Percentiles rank a stretch among this genome's conserved stretches.
phyloP scores from a whole-genome alignment of 1,140 invertebrate genomes.

The honey bee (Apis mellifera) region DNA sequence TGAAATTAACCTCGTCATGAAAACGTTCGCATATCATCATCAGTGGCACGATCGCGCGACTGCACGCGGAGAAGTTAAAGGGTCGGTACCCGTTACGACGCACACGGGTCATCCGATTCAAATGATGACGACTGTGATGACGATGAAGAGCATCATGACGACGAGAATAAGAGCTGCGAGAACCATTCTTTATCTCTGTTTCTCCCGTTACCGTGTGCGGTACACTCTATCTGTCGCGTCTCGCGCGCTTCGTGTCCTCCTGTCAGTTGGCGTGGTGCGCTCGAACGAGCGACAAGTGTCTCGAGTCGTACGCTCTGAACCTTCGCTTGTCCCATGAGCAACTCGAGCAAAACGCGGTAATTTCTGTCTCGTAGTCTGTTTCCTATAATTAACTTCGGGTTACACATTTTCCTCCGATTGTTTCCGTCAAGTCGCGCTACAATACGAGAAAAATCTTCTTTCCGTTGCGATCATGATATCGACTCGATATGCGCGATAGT shows the following conservation, averaged over 20 bases:
- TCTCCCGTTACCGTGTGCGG: slow-evolving; percentile 17
- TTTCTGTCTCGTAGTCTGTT: not conserved
- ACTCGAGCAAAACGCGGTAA: not conserved
- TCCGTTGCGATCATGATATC: not conserved
- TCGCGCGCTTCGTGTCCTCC: slow-evolving; percentile 11
- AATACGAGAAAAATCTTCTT: not conserved
- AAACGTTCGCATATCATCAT: slow-evolving; percentile 13
- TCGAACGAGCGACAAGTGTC: slow-evolving; percentile 55
- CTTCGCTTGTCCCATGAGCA: not conserved
- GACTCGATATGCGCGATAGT: not conserved
- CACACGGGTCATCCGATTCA: slow-evolving; percentile 44
- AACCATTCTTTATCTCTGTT: not conserved
- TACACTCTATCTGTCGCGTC: slow-evolving; percentile 19
- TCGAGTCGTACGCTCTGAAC: not conserved
- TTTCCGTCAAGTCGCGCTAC: not conserved
- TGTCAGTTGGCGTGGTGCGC: slow-evolving; percentile 59
- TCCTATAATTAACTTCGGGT: not conserved
- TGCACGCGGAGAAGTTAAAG: not conserved
- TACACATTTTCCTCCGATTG: not conserved
- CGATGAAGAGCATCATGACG: not conserved
- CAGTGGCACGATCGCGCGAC: not conserved
- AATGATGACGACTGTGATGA: not conserved
- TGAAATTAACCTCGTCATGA: not conserved
- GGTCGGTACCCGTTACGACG: slow-evolving; percentile 56
- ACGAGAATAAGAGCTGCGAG: not conserved